Conservation (phyloP, 2,797 vertebrate genomes). For the Acipenser oxyrinchus region DNA sequence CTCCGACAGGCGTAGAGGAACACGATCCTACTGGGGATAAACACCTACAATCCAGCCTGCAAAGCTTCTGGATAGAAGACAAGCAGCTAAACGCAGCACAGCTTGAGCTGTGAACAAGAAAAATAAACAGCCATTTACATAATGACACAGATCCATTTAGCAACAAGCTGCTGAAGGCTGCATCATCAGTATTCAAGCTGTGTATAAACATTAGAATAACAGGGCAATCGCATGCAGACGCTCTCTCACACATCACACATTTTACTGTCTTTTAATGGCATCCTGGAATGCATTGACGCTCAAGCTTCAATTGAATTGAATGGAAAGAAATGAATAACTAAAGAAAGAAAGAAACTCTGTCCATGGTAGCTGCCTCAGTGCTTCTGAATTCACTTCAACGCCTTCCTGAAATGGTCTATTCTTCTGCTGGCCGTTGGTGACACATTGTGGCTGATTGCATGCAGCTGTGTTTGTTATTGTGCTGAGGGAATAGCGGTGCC, state of each 20-base stretch:
- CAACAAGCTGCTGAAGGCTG: not conserved
- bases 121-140: not conserved
- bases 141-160: not conserved
- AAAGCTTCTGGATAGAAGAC: not conserved
- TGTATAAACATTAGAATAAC: conserved; percentile 25
- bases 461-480: not conserved
- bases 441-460: not conserved
- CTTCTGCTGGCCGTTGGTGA: not conserved
- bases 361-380: conserved; percentile 26
- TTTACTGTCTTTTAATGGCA: conserved; percentile 20
- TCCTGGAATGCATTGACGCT: not conserved
- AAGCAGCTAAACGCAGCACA: conserved; percentile 34
- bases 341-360: conserved; percentile 4
- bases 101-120: conserved; percentile 26
- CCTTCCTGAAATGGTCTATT: conserved; percentile 28
- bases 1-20: not conserved
- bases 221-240: conserved; percentile 15
- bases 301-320: conserved; percentile 6
- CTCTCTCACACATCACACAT: conserved; percentile 14
- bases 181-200: conserved; percentile 36
- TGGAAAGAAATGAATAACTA: not conserved
- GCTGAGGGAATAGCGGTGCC: too few relatives aligned
- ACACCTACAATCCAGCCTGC: not conserved
- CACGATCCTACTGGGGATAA: not conserved
- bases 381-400: conserved; percentile 44